These are phyloP conservation scores for Plebejus argus DNA, from an alignment of 2,888 invertebrate genomes.

Conservation along the genomic window DNA sequence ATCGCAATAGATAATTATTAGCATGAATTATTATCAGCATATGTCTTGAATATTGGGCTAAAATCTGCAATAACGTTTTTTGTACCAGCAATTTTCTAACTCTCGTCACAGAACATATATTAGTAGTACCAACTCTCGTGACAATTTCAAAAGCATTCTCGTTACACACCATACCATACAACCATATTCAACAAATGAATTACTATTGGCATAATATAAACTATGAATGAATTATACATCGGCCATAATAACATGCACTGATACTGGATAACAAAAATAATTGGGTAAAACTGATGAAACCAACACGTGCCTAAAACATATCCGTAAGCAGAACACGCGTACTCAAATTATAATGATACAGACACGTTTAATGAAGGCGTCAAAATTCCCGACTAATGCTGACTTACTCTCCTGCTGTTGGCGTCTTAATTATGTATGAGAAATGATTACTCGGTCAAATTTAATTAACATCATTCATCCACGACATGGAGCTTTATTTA, in stretches of 20 bases:
- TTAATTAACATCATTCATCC: constrained; percentile 13
- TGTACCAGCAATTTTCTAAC: no score
- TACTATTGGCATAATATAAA: no score
- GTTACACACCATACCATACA: no score
- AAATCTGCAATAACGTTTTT: no score
- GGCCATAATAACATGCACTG: no score
- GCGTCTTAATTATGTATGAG: constrained; percentile 26
- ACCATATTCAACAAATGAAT: no score
- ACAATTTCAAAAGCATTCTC: no score
- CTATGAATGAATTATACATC: no score
- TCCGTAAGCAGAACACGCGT: not conserved
- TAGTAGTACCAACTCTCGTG: no score
- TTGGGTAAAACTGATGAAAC: not conserved
- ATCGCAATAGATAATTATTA: not conserved
- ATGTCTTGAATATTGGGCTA: no score
- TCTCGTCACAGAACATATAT: no score
- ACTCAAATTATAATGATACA: constrained; percentile 25
- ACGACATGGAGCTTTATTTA: not conserved
- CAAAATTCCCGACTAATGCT: constrained; percentile 25
- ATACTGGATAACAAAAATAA: not conserved
- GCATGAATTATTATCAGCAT: no score
- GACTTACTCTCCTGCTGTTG: constrained; percentile 4
- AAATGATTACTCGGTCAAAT: constrained; percentile 1
- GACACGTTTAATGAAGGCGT: constrained; percentile 23
- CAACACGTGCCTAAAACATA: not conserved